Evolutionary conservation across 2,888 invertebrate species (phyloP).

Genomic region (Seira ritae): DNA sequence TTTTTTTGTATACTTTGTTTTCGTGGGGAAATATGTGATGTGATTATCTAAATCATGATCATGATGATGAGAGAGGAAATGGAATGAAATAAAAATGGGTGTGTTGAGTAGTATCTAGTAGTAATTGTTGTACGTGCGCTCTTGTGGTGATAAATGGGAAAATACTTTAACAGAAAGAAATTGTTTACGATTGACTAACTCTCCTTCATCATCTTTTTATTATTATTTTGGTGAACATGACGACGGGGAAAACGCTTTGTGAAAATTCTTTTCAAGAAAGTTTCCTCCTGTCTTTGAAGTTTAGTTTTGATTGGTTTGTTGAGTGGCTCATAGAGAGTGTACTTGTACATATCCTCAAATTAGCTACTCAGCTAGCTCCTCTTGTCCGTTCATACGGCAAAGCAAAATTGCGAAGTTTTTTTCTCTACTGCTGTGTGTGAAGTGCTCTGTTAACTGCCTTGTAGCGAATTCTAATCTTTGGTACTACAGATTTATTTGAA

Average conservation of each 20-base stretch:
- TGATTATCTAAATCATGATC: conserved; percentile 4
- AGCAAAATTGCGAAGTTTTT: background rate
- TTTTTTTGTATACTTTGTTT: background rate
- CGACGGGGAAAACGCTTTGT: background rate
- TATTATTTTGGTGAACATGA: too few species aligned
- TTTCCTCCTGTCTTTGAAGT: background rate
- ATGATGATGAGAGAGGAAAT: conserved; percentile 23
- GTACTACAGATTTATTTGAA: background rate
- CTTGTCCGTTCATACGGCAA: background rate
- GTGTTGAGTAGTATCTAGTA: conserved; percentile 22
- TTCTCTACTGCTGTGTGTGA: too few species aligned
- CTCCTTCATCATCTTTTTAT: background rate
- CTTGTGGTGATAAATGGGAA: conserved; percentile 6
- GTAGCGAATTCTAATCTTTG: background rate
- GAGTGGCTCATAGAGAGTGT: conserved; percentile 7
- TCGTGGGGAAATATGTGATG: background rate
- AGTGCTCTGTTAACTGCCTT: background rate
- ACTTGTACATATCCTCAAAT: background rate
- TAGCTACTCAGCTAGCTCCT: background rate
- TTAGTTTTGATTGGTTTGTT: conserved; percentile 2
- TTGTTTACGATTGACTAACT: background rate
- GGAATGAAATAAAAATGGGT: conserved; percentile 37
- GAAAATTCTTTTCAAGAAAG: conserved; percentile 8
- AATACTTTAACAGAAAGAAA: background rate
- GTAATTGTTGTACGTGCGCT: background rate